A percentile compares a stretch with the other conserved stretches of the same genome.
Conservation (phyloP, 2,113 vertebrate genomes). For the Bostrychus sinensis region DNA sequence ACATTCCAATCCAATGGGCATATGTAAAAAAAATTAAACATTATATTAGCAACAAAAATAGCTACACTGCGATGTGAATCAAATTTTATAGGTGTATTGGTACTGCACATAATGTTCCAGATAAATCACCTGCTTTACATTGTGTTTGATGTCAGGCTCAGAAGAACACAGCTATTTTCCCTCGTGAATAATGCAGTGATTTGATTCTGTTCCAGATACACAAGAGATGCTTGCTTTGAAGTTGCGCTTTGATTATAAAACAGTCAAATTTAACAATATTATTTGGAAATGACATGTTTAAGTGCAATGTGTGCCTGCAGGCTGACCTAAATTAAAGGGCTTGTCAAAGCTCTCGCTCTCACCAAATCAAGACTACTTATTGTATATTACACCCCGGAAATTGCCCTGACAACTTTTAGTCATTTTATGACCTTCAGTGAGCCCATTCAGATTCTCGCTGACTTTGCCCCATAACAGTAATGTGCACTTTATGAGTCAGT, state of each 20-base stretch:
- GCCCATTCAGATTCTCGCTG: constrained; percentile 66
- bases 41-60: constrained; percentile 29
- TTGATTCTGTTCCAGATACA: constrained; percentile 36
- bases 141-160: constrained; percentile 26
- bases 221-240: constrained; percentile 32
- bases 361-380: constrained; percentile 46
- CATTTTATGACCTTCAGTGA: constrained; percentile 72
- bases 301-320: constrained; percentile 48
- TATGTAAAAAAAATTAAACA: constrained; percentile 58
- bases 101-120: constrained; percentile 4
- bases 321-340: constrained; percentile 61
- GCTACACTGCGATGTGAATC: constrained; percentile 30
- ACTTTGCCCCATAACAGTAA: constrained; percentile 71
- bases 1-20: constrained; percentile 59
- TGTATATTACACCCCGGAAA: constrained; percentile 64
- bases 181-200: constrained; percentile 45
- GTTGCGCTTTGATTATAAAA: constrained; percentile 39
- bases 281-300: constrained; percentile 44
- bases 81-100: constrained; percentile 14
- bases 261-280: constrained; percentile 21
- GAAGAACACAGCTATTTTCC: constrained; percentile 25
- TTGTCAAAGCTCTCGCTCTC: constrained; percentile 43
- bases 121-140: constrained; percentile 16
- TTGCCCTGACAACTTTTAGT: constrained; percentile 62
- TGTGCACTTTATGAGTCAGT: constrained; percentile 70